A percentile compares a stretch with the other conserved stretches of the same genome.
phyloP scores from a whole-genome alignment of 2,113 vertebrate species.

The Odontophorus gujanensis region DNA sequence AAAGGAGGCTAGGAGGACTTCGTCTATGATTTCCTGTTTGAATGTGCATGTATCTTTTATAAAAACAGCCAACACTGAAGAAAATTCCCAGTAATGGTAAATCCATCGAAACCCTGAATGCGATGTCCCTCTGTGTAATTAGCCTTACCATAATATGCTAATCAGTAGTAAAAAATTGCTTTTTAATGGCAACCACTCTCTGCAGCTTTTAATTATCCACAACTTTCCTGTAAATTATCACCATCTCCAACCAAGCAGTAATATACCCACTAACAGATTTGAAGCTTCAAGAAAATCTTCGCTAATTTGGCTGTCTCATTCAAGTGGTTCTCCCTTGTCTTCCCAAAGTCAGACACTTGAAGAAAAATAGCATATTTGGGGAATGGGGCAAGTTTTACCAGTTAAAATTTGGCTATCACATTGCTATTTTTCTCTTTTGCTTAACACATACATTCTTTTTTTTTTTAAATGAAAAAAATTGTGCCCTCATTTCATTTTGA shows the following conservation, averaged over 20 bases:
- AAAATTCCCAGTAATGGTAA: neutral
- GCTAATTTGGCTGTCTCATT: neutral
- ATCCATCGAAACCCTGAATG: neutral
- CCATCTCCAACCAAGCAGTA: neutral
- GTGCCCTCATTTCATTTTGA: slow-evolving; percentile 31
- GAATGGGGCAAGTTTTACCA: neutral
- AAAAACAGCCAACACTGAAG: neutral
- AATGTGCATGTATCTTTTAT: neutral
- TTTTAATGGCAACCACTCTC: slow-evolving; percentile 17
- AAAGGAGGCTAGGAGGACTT: neutral
- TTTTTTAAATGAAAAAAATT: neutral
- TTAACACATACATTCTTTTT: neutral
- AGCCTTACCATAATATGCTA: neutral
- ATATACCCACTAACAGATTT: neutral
- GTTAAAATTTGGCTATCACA: neutral
- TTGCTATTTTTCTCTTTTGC: neutral
- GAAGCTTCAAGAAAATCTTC: neutral
- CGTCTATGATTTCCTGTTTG: neutral
- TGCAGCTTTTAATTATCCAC: slow-evolving; percentile 9
- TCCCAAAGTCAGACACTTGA: neutral
- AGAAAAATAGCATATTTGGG: neutral
- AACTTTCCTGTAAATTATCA: neutral
- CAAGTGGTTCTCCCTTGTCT: neutral
- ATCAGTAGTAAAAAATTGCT: slow-evolving; percentile 22
- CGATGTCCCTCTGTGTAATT: slow-evolving; percentile 8